Evolutionary conservation across 2,797 vertebrate genomes (phyloP).

Genomic region (Sebastes trivittatus): DNA sequence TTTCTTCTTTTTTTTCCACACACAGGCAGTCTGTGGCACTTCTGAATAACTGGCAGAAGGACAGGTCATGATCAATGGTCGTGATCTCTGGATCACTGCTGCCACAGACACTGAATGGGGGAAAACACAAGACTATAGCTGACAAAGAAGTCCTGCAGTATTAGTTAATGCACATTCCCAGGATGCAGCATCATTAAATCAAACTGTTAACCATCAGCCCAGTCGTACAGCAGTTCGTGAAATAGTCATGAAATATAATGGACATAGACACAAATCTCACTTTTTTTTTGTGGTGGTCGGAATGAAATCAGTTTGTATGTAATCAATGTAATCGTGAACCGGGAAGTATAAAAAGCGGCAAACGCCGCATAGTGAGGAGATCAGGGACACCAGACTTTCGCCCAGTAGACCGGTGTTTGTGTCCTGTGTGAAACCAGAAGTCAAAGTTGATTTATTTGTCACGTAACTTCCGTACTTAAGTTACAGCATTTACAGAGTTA

Average conservation of each 20-base stretch:
- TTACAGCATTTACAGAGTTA: no score
- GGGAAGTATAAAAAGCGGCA: no score
- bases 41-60: conserved; percentile 85
- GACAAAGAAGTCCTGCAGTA: conserved; percentile 34
- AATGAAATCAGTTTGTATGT: no score
- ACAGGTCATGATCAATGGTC: conserved; percentile 75
- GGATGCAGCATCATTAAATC: neutral
- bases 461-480: no score
- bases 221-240: no score
- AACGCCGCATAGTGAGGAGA: rapidly evolving
- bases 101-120: conserved; percentile 49
- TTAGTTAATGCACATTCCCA: conserved; percentile 22
- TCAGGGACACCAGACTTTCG: neutral
- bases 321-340: rapidly evolving
- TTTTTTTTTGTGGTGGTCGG: no score
- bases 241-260: no score
- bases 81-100: conserved; percentile 68
- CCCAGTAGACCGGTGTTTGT: neutral
- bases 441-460: no score
- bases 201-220: neutral
- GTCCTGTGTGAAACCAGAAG: no score
- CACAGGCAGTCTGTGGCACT: conserved; percentile 82
- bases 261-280: no score
- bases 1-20: conserved; percentile 67
- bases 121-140: conserved; percentile 10